Conservation (phyloP, 2,888 invertebrate genomes). For the Auanema freiburgensis region DNA sequence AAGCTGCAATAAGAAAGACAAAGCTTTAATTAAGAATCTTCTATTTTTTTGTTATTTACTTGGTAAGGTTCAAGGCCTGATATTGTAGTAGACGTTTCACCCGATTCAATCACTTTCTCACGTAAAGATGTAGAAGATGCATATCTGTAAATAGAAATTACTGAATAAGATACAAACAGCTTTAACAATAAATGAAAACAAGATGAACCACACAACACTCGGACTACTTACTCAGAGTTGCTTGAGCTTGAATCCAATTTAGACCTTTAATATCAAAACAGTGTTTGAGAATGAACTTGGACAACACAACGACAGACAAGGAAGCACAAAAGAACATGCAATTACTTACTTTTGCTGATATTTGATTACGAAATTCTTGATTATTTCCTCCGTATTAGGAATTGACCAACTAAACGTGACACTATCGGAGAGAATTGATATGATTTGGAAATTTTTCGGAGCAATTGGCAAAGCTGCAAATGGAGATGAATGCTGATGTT, state of each 20-base stretch:
- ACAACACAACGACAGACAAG: neutral
- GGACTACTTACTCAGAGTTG: neutral
- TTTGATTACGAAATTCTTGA: conserved; percentile 93
- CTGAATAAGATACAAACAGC: neutral
- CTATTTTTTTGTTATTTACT: conserved; percentile 23
- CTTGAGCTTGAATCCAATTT: neutral
- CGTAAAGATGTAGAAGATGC: conserved; percentile 31
- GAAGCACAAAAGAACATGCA: neutral
- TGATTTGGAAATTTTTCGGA: conserved; percentile 84
- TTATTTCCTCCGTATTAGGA: conserved; percentile 74
- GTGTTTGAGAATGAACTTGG: neutral
- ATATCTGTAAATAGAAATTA: conserved; percentile 29
- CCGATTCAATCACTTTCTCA: conserved; percentile 32
- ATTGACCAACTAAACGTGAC: conserved; percentile 91
- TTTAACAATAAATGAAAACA: neutral
- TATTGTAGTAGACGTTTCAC: conserved; percentile 31
- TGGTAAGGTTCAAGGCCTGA: conserved; percentile 41
- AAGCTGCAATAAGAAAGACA: conserved; percentile 32
- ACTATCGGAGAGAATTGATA: conserved; percentile 89
- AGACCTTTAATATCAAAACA: neutral
- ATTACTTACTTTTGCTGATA: conserved; percentile 88
- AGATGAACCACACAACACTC: conserved; percentile 6
- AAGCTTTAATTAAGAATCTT: neutral
- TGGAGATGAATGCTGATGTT: neutral
- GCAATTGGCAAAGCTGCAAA: conserved; percentile 83